Base-by-base conservation (phyloP, 2,888 invertebrate species). In the Leptopilina drosophilae region DNA sequence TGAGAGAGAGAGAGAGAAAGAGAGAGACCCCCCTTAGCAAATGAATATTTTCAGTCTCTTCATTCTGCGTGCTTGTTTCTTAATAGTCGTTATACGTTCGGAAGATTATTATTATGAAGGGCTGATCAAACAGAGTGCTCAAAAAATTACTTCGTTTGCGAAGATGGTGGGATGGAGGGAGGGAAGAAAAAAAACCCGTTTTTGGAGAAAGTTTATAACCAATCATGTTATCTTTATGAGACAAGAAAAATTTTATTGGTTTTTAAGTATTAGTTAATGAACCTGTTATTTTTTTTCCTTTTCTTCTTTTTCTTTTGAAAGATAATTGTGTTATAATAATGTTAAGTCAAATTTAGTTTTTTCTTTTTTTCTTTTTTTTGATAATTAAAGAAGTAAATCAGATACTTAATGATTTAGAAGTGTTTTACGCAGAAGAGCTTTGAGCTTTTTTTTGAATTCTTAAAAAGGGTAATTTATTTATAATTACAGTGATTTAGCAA, bases 21-120 rank as follows among this genome's bases (percentile, higher is more conserved):
- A 33, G 33, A 33, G 33, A 82, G 84, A 83, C 81, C 82, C 85
- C 81, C 82, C 85, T 81, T 81, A 42, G 42, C 78, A 73, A 83
- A 73, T 73, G 79, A 67, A 69, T 84, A 84, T 84, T 82, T 82
- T 67, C 79, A 75, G 42, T 42, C 33, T 33, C 33, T 33, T 33
- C 33, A 33, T 33, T 33, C 33, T 33, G 5, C 33, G 33, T 69
- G 49, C n/a, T 53, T 26, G 49, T 69, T 49, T 69, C 53, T 56
- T 73, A 69, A 53, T 59, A 33, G 56, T 73, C 73, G 73, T 73
- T 59, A 33, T 33, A 56, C 33, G 56, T 40, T 73, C 9, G 56
- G 56, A 11, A 53, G 56, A 26, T 40, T 56, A 73, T 73, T 73
- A 73, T 49, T 9, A 73, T 26, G n/a, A 33, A 33, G 33, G 33